Evolutionary conservation across 2,113 vertebrate genomes (phyloP).

Genomic region (Ammodramus savannarum): DNA sequence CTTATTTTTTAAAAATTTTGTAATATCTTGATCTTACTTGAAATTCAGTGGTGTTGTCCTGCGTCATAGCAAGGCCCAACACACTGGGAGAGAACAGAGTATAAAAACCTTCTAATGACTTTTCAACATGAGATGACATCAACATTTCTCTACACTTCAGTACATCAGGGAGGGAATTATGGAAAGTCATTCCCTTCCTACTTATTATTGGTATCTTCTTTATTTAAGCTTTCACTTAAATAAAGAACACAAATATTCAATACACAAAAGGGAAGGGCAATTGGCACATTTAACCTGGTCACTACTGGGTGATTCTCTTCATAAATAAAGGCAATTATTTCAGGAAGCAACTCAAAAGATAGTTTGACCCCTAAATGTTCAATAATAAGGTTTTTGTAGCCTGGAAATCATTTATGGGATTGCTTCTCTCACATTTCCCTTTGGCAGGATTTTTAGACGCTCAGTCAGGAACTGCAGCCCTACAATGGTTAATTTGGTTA

Average conservation of each 20-base stretch:
- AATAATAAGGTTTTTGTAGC: background rate
- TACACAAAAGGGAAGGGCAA: background rate
- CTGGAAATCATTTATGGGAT: background rate
- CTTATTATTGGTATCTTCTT: background rate
- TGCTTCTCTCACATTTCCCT: background rate
- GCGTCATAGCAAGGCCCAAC: background rate
- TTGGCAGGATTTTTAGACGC: background rate
- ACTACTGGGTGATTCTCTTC: background rate
- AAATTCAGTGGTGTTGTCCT: background rate
- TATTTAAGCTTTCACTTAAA: background rate
- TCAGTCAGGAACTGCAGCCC: background rate
- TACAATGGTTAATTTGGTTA: background rate
- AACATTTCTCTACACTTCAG: background rate
- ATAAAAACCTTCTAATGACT: background rate
- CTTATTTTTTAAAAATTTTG: background rate
- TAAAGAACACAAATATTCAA: background rate
- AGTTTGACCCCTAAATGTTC: background rate
- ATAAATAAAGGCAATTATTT: background rate
- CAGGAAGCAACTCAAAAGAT: background rate
- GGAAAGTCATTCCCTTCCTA: background rate
- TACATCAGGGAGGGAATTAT: rapidly evolving
- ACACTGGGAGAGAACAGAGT: background rate
- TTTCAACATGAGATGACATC: background rate
- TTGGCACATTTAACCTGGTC: background rate
- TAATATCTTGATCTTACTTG: background rate